Conservation (phyloP, 2,888 invertebrate species). For the Tridacna crocea region DNA sequence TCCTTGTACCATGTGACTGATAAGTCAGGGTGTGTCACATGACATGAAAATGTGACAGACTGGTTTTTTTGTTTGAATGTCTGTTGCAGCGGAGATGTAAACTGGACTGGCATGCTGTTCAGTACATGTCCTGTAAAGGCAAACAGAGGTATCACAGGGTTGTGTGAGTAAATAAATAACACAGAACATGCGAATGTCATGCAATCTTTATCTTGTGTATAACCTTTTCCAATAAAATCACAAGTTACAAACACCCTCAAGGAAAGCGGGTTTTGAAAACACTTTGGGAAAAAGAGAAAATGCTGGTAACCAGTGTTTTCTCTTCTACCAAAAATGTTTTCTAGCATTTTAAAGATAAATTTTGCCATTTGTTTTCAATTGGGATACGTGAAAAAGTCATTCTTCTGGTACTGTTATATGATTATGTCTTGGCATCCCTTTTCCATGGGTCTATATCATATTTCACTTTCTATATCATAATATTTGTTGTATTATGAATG, state of each 20-base stretch:
- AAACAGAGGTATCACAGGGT: not conserved
- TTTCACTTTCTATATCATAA: no score
- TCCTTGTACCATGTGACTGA: constrained; percentile 91
- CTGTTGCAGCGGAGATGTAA: constrained; percentile 55
- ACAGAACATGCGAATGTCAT: constrained; percentile 12
- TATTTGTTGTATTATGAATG: no score
- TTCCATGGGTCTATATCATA: no score
- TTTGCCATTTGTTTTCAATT: no score
- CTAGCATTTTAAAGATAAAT: no score
- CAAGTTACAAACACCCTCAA: not conserved
- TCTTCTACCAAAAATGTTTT: no score
- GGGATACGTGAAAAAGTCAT: no score
- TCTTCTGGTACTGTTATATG: no score
- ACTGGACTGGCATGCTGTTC: constrained; percentile 63
- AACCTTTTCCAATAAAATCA: constrained; percentile 2
- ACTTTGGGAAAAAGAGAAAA: no score
- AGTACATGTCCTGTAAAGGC: constrained; percentile 52
- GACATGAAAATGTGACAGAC: constrained; percentile 86
- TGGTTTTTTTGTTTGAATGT: constrained; percentile 55
- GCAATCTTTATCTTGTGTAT: not conserved
- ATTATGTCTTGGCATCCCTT: no score
- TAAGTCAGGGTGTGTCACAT: constrained; percentile 91
- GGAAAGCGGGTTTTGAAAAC: no score
- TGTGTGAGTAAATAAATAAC: constrained; percentile 6
- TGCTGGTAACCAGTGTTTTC: no score